Evolutionary conservation across 2,113 vertebrate species (phyloP).

Genomic region (Cettia cetti): DNA sequence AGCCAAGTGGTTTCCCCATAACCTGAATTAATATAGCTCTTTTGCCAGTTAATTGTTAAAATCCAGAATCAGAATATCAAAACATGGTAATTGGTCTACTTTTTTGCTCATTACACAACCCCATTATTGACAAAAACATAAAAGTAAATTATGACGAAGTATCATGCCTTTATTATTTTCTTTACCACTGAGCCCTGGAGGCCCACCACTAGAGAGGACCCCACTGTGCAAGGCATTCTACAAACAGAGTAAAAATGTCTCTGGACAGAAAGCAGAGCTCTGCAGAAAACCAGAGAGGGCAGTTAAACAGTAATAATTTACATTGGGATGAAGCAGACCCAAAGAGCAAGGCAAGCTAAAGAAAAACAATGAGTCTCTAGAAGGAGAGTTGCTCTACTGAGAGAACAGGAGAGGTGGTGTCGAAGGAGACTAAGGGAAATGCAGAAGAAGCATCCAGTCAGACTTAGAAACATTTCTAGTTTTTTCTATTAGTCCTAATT

Average conservation of each 20-base stretch:
- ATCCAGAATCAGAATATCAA: not conserved
- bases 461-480: not conserved
- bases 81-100: not conserved
- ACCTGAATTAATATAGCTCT: not conserved
- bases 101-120: not conserved
- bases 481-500: not conserved
- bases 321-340: not conserved
- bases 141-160: not conserved
- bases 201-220: not conserved
- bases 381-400: not conserved
- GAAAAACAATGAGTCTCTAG: not conserved
- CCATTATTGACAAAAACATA: not conserved
- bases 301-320: not conserved
- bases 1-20: not conserved
- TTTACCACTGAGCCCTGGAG: not conserved
- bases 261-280: not conserved
- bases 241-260: not conserved
- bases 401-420: not conserved
- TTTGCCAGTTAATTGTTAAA: not conserved
- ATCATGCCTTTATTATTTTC: not conserved
- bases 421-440: not conserved
- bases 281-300: not conserved
- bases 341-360: not conserved
- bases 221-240: not conserved
- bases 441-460: not conserved